A percentile compares a stretch with the other conserved stretches of the same genome.
Conservation (phyloP, 2,113 vertebrate species). For the Varanus komodoensis region DNA sequence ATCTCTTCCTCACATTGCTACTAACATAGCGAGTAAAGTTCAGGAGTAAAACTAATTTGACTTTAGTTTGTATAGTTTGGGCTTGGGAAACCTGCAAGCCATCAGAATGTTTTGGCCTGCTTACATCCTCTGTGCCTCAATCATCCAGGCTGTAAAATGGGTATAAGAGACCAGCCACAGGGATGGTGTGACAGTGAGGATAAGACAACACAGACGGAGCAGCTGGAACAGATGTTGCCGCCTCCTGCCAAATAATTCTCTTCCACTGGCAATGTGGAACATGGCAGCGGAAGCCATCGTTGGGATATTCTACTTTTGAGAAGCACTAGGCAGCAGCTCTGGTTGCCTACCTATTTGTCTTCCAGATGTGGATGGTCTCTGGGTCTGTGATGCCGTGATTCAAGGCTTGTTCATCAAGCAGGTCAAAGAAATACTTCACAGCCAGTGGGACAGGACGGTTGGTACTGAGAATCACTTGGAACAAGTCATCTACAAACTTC, state of each 20-base stretch:
- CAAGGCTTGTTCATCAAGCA: constrained; percentile 93
- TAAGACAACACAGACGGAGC: background rate
- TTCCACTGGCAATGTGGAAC: background rate
- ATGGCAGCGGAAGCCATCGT: background rate
- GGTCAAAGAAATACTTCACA: constrained; percentile 97
- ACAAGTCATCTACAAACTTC: constrained; percentile 97
- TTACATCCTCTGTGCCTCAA: background rate
- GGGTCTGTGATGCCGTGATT: constrained; percentile 90
- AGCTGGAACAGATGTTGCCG: background rate
- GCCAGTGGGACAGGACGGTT: constrained; percentile 92
- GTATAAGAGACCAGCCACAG: background rate
- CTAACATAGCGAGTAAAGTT: background rate
- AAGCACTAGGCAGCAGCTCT: background rate
- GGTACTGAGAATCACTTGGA: constrained; percentile 96
- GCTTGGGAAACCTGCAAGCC: background rate
- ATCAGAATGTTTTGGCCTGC: background rate
- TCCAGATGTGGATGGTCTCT: constrained; percentile 99
- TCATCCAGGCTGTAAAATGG: background rate
- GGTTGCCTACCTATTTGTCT: constrained; percentile 91
- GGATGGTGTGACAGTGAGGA: background rate
- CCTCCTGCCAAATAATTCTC: background rate
- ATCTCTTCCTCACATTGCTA: background rate
- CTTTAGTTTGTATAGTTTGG: background rate
- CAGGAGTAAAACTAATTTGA: background rate
- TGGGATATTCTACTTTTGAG: background rate